Evolutionary conservation across 2,113 vertebrate genomes (phyloP), one percentile per base, ranked within the genome.

Genomic region (Malurus cyaneus): DNA sequence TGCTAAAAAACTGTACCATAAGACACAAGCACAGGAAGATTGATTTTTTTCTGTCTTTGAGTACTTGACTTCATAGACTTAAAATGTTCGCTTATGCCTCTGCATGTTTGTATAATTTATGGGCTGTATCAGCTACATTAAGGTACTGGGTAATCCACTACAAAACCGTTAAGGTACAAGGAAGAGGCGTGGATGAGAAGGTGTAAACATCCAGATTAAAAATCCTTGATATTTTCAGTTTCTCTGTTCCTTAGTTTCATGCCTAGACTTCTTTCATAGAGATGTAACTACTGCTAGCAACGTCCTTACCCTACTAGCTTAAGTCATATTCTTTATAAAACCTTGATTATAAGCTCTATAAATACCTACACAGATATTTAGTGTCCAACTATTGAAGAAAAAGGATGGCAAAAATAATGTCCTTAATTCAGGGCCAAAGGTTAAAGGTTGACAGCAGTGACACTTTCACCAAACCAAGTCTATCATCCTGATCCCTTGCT

Each of bases 381-480:
- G 29, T 29, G 47, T 62, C 32, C 64, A 88, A 41, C 21, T n/a
- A 5, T 4, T 41, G 66, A 95, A 89, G 49, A 52, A 76, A 88
- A 89, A 80, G 3, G 16, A 83, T 71, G 32, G 34, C 26, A 95
- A 89, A 76, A 93, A 24, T 74, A 50, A 80, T 7, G 6, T 41
- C 83, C 44, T 11, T 89, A 70, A 72, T 24, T 76, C 24, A 87
- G 34, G 26, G 25, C 31, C 56, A 42, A 91, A 76, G 57, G 34
- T 71, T 85, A 76, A 42, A 77, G 31, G 25, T 16, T 86, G 54
- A 80, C 46, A 73, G 57, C 12, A 94, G 21, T 21, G 39, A 93
- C 21, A n/a, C 19, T 80, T 72, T 71, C 0, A 0, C 24, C 62
- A 73, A 88, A 86, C 26, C 0, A 0, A 78, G 3, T n/a, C 25